Evolutionary conservation across 2,888 invertebrate genomes (phyloP).

Genomic region (Timandra comae): DNA sequence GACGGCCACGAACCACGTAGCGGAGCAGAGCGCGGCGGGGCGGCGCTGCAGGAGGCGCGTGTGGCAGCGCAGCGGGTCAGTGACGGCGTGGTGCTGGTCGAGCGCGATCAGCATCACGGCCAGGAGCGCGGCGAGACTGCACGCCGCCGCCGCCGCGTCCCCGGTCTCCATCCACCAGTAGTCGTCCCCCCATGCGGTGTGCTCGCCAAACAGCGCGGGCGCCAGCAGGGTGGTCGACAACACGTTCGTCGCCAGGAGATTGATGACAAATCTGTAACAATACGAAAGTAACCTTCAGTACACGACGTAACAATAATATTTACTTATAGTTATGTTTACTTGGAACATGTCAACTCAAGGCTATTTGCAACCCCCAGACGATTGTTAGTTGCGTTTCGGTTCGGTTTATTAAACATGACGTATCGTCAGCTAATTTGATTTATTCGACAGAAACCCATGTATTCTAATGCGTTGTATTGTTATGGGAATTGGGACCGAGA

Average conservation of each 20-base stretch:
- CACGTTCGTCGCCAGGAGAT: constrained; percentile 66
- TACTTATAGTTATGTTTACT: too few species aligned
- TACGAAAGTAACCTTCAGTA: constrained; percentile 18
- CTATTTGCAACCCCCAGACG: constrained; percentile 11
- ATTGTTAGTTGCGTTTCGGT: neutral
- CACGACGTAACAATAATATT: constrained; percentile 19
- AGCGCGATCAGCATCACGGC: constrained; percentile 65
- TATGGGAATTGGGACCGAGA: too few species aligned
- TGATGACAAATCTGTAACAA: constrained; percentile 82
- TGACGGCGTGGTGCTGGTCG: constrained; percentile 75
- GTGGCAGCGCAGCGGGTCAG: constrained; percentile 71
- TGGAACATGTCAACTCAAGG: constrained; percentile 19
- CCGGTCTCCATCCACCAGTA: constrained; percentile 76
- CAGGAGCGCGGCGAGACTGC: constrained; percentile 54
- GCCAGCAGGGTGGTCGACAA: constrained; percentile 68
- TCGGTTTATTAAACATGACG: constrained; percentile 17
- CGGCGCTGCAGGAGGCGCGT: constrained; percentile 64
- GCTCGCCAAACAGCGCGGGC: constrained; percentile 72
- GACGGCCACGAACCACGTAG: constrained; percentile 71
- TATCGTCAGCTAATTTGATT: constrained; percentile 23
- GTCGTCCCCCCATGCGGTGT: constrained; percentile 78
- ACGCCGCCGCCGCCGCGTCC: constrained; percentile 70
- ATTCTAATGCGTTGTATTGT: too few species aligned
- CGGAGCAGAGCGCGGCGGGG: constrained; percentile 67
- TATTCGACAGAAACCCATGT: too few species aligned